Base-by-base conservation (phyloP, 2,888 invertebrate genomes). In the Epirrita christyi region DNA sequence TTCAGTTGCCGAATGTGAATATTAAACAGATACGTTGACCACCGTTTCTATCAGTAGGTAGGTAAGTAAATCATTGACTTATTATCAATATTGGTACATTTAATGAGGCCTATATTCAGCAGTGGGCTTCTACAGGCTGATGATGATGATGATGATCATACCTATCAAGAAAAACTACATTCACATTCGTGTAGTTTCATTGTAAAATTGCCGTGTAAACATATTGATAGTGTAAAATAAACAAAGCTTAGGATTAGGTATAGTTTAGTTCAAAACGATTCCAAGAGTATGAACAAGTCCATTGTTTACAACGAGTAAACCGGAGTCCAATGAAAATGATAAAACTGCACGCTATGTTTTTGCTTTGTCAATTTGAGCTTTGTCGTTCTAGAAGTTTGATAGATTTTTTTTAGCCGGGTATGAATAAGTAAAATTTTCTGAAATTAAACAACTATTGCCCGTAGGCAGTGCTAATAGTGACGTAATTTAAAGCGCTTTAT, bases 251-350 rank as follows among this genome's bases (percentile, higher is more conserved):
- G 9, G 14, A 15, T 32, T 7, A n/a, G n/a, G n/a, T n/a, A 32
- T 14, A 14, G 10, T n/a, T 21, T 46, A 21, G 21, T 46, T 46
- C 21, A 21, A 34, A 15, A 36, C 36, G 36, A 40, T 40, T 29
- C 40, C 40, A 29, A 6, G 28, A 28, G 29, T 48, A n/a, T n/a
- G 10, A n/a, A 48, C 27, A 15, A 2, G 21, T 28, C 38, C 28
- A 13, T 38, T 47, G 47, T 47, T 38, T 38, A 28, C n/a, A n/a
- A n/a, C 38, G 9, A 34, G 34, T n/a, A 32, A 32, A 14, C 14
- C 14, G 1, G 5, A 29, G 21, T 21, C 21, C 21, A 11, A 43
- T 29, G 11, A n/a, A 36, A n/a, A n/a, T 42, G 8, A 32, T 32
- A 32, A 36, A 44, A 32, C 9, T 11, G 32, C 44, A 44, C 32